Conservation (phyloP, 2,888 invertebrate genomes). For the Steinernema carpocapsae region DNA sequence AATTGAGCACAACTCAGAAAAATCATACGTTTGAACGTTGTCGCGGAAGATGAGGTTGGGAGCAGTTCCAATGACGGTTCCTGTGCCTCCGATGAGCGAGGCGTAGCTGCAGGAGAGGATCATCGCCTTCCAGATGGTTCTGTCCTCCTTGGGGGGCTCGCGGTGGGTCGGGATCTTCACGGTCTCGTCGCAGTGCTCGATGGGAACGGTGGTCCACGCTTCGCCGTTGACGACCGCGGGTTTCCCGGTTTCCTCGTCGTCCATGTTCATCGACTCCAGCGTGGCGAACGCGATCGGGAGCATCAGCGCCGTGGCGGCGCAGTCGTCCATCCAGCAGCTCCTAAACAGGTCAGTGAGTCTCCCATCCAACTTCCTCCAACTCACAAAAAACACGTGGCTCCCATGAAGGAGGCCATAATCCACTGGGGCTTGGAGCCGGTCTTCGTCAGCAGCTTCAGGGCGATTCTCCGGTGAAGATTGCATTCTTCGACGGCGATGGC, state of each 20-base stretch:
- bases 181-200: conserved; percentile 26
- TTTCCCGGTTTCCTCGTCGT: conserved; percentile 26
- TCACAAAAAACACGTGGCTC: conserved; percentile 20
- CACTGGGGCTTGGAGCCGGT: conserved; percentile 29
- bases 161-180: not conserved
- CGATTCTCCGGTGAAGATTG: conserved; percentile 14
- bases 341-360: not conserved
- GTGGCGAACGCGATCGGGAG: conserved; percentile 31
- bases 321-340: conserved; percentile 34
- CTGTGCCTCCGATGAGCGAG: conserved; percentile 56
- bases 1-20: not conserved
- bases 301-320: conserved; percentile 33
- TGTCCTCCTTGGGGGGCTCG: conserved; percentile 38
- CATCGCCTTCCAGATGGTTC: conserved; percentile 53
- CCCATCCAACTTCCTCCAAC: not conserved
- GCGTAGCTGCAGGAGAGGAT: conserved; percentile 59
- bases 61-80: conserved; percentile 48
- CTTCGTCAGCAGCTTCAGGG: conserved; percentile 27
- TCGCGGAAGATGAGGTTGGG: conserved; percentile 37
- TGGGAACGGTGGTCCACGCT: not conserved
- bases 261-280: conserved; percentile 26
- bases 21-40: conserved; percentile 8
- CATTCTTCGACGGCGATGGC: conserved; percentile 30
- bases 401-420: conserved; percentile 33
- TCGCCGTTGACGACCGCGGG: conserved; percentile 13